Conservation (phyloP, 2,888 invertebrate species). For the Teleogryllus oceanicus region DNA sequence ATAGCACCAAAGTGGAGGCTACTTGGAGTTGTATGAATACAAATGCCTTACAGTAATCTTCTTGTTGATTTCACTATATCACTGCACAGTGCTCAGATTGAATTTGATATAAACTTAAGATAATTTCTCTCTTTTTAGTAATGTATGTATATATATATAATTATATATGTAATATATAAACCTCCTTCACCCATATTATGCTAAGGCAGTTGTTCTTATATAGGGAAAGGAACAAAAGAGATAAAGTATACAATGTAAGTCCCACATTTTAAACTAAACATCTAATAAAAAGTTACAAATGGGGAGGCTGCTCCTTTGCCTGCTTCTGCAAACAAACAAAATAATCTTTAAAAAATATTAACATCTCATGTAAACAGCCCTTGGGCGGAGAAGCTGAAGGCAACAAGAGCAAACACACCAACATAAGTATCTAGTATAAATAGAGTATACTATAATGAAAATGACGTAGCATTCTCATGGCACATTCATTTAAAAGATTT, state of each 20-base stretch:
- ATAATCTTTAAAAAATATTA: constrained; percentile 20
- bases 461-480: neutral
- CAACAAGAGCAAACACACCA: neutral
- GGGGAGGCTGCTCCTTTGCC: constrained; percentile 22
- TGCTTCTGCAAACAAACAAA: constrained; percentile 22
- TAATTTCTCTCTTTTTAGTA: neutral
- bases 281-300: constrained; percentile 20
- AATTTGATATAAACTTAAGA: neutral
- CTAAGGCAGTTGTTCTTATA: constrained; percentile 34
- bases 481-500: neutral
- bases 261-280: constrained; percentile 29
- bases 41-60: neutral
- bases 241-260: constrained; percentile 25
- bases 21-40: constrained; percentile 19
- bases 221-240: constrained; percentile 21
- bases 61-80: neutral
- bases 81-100: neutral
- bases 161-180: constrained; percentile 24
- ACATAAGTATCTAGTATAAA: neutral
- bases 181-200: constrained; percentile 37
- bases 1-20: constrained; percentile 26
- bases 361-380: neutral
- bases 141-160: neutral
- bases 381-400: neutral
- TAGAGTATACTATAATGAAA: constrained; percentile 18